Evolutionary conservation across 1,140 invertebrate genomes (phyloP), one percentile per base, ranked within the genome.

Genomic region (Drosophila fuyamai): DNA sequence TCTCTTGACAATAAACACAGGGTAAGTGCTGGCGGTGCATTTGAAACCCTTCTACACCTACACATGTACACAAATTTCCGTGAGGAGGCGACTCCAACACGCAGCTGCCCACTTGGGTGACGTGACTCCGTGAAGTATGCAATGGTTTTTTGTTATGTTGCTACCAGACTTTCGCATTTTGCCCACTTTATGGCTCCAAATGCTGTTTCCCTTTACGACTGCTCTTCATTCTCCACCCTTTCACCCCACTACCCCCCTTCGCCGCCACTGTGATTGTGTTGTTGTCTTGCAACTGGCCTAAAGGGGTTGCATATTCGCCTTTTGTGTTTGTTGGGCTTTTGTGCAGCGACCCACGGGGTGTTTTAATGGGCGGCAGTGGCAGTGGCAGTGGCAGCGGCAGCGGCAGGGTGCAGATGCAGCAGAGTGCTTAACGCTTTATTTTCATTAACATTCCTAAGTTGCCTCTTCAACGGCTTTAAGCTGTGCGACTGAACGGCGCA

Each of bases 361-460:
- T 86, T 86, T 73, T 89, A 86, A 86, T 86, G 72, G 81, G 80
- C 60, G 73, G 63, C 23, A 23, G 23, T 23, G 23, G 23, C 23
- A 4, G 23, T 23, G 23, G 23, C 23, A 23, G 18, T 2, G 2
- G 18, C 18, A 18, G 18, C 3, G 18, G 18, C 18, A 23, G 18
- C 3, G 2, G 23, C 67, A 46, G 61, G 67, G 58, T 57, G 16
- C 47, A 44, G 50, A 53, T 46, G 46, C 55, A 47, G 58, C 32
- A n/a, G 53, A 53, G 66, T 65, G 65, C 74, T 83, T 83, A 84
- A 66, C 56, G 53, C 68, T 77, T 67, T 73, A 81, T 81, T 82
- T 82, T 89, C 80, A 88, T 89, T 88, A 88, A 84, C 83, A 89
- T 89, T 79, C 62, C 76, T 61, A 80, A 83, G 76, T 83, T 80